Evolutionary conservation across 2,797 vertebrate genomes (phyloP), one percentile per base, ranked within the genome.

Genomic region (Todus mexicanus): DNA sequence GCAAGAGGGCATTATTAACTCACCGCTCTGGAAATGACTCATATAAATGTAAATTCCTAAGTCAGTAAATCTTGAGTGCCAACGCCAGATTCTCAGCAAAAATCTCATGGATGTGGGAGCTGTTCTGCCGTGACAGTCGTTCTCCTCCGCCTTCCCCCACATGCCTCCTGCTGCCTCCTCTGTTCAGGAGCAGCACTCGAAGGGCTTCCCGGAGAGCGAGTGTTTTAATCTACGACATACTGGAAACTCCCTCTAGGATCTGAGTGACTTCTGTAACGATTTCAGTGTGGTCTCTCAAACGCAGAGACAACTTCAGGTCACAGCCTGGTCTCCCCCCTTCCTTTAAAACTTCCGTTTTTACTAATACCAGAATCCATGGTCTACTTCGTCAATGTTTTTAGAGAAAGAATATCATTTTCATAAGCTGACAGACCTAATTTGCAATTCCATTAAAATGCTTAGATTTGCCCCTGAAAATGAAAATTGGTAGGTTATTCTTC

Each of bases 361-460:
- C 80, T 76, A 75, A 47, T 38, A 79, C 31, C 70, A 59, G 73
- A 94, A 91, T 90, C 48, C 15, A 7, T 60, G 43, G 76, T 87
- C 82, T 93, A 66, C 82, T 89, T 43, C 33, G 70, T 79, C 89
- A 75, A 69, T 71, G 94, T 73, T 47, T 90, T 85, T 77, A 83
- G 31, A 75, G 77, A 86, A 95, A 91, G 92, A 90, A 85, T 89
- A 92, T 89, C 0, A 93, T 94, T 92, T 83, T 90, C 61, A 43
- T 53, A 29, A 85, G 45, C n/a, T 74, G 95, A 85, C 85, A 92
- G 76, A 64, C 10, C 69, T 88, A 76, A 95, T 69, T 84, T 60
- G 70, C 64, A 77, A 79, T 27, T 80, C 54, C 54, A 93, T 78
- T 89, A 78, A 94, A 93, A 93, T 43, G 65, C 60, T 88, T 82